A percentile compares a stretch with the other conserved stretches of the same genome.
phyloP scores from a whole-genome alignment of 2,888 invertebrate genomes.

The Patella ulyssiponensis region DNA sequence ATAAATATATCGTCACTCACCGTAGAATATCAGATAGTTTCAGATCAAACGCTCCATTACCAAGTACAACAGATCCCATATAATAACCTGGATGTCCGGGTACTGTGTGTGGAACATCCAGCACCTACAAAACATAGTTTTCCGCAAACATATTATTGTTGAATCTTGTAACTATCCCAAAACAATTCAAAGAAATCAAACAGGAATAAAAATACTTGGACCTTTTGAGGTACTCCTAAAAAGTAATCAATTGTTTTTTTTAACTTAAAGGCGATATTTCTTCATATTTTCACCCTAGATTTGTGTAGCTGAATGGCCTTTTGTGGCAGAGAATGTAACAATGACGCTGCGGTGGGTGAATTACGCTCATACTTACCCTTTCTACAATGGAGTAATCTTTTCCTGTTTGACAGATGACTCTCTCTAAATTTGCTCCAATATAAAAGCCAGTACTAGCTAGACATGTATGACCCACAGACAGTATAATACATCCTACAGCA shows the following conservation, averaged over 20 bases:
- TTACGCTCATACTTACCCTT: conserved; percentile 9
- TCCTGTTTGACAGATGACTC: conserved; percentile 28
- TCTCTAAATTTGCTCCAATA: conserved; percentile 34
- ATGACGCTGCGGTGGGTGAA: not conserved
- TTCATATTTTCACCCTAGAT: no score
- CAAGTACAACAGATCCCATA: conserved; percentile 28
- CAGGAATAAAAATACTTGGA: no score
- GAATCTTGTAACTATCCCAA: no score
- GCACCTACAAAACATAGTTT: conserved; percentile 17
- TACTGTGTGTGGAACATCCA: conserved; percentile 28
- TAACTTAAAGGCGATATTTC: no score
- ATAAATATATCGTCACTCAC: not conserved
- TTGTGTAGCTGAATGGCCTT: no score
- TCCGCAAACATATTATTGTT: no score
- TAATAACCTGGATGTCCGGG: conserved; percentile 29
- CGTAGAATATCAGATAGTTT: conserved; percentile 21
- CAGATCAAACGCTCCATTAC: conserved; percentile 28
- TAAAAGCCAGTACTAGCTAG: conserved; percentile 31
- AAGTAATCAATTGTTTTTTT: no score
- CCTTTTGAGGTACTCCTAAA: no score
- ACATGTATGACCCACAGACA: conserved; percentile 15
- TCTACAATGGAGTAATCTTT: conserved; percentile 15
- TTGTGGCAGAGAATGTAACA: not conserved
- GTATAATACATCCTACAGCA: conserved; percentile 14
- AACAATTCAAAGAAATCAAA: no score